phyloP scores from a whole-genome alignment of 2,113 vertebrate species.

The Mola mola region DNA sequence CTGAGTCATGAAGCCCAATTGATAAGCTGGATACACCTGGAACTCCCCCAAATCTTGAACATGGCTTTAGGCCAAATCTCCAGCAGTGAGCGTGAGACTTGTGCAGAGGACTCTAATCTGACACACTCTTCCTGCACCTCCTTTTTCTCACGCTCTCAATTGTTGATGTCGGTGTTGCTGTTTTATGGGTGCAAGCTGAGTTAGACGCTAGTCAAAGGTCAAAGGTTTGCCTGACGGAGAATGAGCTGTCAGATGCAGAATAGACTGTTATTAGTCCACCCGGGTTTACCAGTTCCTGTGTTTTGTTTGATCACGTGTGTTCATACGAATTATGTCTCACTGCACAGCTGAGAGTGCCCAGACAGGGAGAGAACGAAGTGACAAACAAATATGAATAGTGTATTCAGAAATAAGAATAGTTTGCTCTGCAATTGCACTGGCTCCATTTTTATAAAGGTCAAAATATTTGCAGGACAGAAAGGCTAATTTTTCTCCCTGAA shows the following conservation, averaged over 20 bases:
- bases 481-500: slow-evolving; percentile 46
- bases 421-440: slow-evolving; percentile 22
- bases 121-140: slow-evolving; percentile 59
- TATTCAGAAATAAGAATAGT: slow-evolving; percentile 42
- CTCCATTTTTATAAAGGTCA: slow-evolving; percentile 65
- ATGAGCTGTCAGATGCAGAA: slow-evolving; percentile 51
- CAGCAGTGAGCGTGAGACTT: slow-evolving; percentile 66
- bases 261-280: slow-evolving; percentile 49
- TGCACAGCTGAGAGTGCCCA: slow-evolving; percentile 48
- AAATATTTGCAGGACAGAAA: slow-evolving; percentile 65
- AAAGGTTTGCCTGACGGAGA: slow-evolving; percentile 41
- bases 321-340: slow-evolving; percentile 54
- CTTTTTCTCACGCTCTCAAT: slow-evolving; percentile 62
- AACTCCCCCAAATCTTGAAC: slow-evolving; percentile 71
- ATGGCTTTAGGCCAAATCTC: slow-evolving; percentile 69
- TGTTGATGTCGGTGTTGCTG: slow-evolving; percentile 51
- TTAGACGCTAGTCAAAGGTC: slow-evolving; percentile 18
- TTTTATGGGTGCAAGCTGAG: slow-evolving; percentile 34
- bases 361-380: slow-evolving; percentile 26
- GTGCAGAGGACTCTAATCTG: slow-evolving; percentile 67
- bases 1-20: slow-evolving; percentile 54
- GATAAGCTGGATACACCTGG: slow-evolving; percentile 72
- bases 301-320: slow-evolving; percentile 41
- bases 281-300: slow-evolving; percentile 18
- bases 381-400: slow-evolving; percentile 37